Conservation (phyloP, 2,113 vertebrate species). For the Labrus mixtus region DNA sequence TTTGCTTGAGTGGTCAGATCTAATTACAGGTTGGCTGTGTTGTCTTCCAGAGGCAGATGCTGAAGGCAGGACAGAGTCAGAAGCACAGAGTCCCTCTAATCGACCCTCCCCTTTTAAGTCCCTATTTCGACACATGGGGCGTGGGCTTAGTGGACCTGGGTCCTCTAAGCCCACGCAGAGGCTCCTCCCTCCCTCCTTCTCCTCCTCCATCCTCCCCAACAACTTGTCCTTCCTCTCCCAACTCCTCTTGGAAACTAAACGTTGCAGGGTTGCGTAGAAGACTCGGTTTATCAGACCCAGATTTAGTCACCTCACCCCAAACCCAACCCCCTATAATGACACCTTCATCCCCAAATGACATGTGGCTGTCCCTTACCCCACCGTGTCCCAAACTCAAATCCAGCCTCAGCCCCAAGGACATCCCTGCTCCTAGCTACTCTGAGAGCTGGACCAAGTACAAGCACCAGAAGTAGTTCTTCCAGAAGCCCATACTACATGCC, state of each 20-base stretch:
- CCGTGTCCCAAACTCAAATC: constrained; percentile 16
- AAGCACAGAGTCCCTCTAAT: constrained; percentile 19
- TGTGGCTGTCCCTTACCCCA: background rate
- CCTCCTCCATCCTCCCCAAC: constrained; percentile 26
- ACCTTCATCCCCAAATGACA: background rate
- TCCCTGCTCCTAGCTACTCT: background rate
- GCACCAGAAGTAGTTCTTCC: background rate
- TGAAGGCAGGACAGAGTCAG: constrained; percentile 30
- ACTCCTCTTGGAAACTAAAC: background rate
- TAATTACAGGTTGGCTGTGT: constrained; percentile 38
- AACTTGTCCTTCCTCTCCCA: background rate
- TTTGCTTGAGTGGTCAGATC: background rate
- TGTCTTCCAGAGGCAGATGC: constrained; percentile 43
- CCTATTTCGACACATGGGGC: constrained; percentile 38
- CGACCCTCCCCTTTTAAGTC: constrained; percentile 9
- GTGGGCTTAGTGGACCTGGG: constrained; percentile 31
- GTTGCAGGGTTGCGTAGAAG: background rate
- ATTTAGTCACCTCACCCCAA: background rate
- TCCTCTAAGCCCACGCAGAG: background rate
- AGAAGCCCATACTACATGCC: background rate
- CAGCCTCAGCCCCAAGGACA: constrained; percentile 18
- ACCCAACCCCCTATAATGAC: background rate
- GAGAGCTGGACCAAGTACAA: background rate
- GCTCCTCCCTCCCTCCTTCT: constrained; percentile 4
- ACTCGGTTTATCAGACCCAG: constrained; percentile 7